These are phyloP conservation scores for Physeter macrocephalus DNA, from an alignment of 2,113 vertebrate species.

Conservation along the genomic window DNA sequence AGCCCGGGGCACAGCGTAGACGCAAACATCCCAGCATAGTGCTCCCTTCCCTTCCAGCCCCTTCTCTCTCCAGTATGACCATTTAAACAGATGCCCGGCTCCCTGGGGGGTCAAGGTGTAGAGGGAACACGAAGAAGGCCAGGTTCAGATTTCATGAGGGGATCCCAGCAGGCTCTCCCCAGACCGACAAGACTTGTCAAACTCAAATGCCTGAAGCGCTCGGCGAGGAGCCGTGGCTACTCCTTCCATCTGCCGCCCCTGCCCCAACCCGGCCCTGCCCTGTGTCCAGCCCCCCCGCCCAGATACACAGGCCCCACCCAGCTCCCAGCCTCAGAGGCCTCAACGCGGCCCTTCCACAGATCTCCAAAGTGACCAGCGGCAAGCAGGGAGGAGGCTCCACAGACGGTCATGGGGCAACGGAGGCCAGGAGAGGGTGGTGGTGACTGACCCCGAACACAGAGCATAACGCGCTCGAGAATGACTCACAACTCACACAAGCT, in stretches of 20 bases:
- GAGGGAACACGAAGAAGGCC: not conserved
- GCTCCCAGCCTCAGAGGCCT: not conserved
- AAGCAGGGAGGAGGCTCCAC: not conserved
- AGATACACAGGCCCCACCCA: accelerated
- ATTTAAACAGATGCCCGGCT: accelerated
- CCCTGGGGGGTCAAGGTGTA: not conserved
- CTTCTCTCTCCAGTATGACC: accelerated
- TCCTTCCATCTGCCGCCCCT: not conserved
- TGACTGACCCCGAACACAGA: accelerated
- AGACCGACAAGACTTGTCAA: accelerated
- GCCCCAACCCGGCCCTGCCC: accelerated
- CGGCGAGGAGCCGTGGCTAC: accelerated
- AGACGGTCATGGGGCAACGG: accelerated
- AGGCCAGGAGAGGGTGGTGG: not conserved
- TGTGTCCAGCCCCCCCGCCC: not conserved
- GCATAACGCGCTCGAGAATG: accelerated
- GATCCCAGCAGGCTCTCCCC: not conserved
- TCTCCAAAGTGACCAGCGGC: not conserved
- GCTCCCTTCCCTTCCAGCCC: not conserved
- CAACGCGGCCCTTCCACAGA: no score
- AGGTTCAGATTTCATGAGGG: accelerated
- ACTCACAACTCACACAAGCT: not conserved
- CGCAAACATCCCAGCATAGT: accelerated
- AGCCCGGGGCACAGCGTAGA: accelerated
- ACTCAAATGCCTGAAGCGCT: accelerated